Evolutionary conservation across 2,113 vertebrate species (phyloP).

Genomic region (Lontra canadensis): DNA sequence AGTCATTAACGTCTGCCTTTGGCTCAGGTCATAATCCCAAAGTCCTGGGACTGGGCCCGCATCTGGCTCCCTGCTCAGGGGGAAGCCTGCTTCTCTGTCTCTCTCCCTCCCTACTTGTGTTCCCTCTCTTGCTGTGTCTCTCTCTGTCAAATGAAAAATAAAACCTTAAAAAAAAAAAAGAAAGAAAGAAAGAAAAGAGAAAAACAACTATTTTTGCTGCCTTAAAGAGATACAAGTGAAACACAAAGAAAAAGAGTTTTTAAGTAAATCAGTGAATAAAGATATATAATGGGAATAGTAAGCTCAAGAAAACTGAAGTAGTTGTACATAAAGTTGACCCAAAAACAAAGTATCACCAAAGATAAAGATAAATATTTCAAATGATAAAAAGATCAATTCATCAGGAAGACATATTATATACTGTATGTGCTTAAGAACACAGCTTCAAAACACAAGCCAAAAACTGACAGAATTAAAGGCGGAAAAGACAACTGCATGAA

Average conservation of each 20-base stretch:
- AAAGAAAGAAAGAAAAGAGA: background rate
- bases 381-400: background rate
- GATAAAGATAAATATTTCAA: background rate
- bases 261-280: background rate
- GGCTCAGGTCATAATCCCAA: too few species aligned
- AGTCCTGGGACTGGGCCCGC: too few species aligned
- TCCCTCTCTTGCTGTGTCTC: too few species aligned
- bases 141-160: too few species aligned
- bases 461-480: conserved; percentile 13
- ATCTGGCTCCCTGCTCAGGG: too few species aligned
- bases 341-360: background rate
- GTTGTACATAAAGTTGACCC: background rate
- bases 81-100: too few species aligned
- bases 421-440: background rate
- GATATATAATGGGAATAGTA: background rate
- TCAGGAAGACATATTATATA: background rate
- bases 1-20: too few species aligned
- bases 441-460: background rate
- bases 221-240: background rate
- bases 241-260: background rate
- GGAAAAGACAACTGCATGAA: background rate
- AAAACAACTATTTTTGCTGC: background rate
- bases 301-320: background rate
- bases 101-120: too few species aligned
- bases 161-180: too few species aligned